phyloP scores from a whole-genome alignment of 2,797 vertebrate species.

The Tolypeutes matacus region DNA sequence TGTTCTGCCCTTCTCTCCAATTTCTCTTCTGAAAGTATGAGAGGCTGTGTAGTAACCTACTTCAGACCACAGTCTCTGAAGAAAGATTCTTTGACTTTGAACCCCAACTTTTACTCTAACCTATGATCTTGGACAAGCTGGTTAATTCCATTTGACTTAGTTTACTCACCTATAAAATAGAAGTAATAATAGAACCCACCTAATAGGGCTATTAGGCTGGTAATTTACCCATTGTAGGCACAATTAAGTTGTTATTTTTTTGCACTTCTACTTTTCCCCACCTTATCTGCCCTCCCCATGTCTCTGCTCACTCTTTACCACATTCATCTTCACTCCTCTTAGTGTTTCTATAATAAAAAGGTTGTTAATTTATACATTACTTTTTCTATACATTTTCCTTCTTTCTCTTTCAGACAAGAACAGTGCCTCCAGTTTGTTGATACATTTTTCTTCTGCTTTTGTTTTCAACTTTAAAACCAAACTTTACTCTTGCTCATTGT shows the following conservation, averaged over 20 bases:
- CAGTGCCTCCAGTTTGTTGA: not conserved
- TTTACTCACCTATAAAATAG: not conserved
- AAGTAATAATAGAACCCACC: not conserved
- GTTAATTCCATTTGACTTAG: not conserved
- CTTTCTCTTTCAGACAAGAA: not conserved
- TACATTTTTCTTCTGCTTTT: not conserved
- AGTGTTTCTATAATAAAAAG: not conserved
- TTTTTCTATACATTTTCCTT: not conserved
- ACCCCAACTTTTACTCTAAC: not conserved
- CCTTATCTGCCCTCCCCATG: not conserved
- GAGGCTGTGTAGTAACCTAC: accelerated
- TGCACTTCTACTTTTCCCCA: not conserved
- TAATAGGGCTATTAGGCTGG: not conserved
- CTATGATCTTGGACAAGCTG: not conserved
- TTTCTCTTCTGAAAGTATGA: not conserved
- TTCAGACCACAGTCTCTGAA: not conserved
- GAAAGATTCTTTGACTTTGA: not conserved
- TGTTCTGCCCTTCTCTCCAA: not conserved
- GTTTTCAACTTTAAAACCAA: conserved; percentile 16
- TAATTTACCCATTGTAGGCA: too few relatives aligned
- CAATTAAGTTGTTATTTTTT: not conserved
- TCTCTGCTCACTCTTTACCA: conserved; percentile 18
- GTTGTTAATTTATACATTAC: conserved; percentile 23
- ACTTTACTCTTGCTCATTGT: not conserved
- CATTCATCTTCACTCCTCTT: conserved; percentile 51